Evolutionary conservation across 2,888 invertebrate species (phyloP), one percentile per base, ranked within the genome.

Genomic region (Lasioglossum malachurum): DNA sequence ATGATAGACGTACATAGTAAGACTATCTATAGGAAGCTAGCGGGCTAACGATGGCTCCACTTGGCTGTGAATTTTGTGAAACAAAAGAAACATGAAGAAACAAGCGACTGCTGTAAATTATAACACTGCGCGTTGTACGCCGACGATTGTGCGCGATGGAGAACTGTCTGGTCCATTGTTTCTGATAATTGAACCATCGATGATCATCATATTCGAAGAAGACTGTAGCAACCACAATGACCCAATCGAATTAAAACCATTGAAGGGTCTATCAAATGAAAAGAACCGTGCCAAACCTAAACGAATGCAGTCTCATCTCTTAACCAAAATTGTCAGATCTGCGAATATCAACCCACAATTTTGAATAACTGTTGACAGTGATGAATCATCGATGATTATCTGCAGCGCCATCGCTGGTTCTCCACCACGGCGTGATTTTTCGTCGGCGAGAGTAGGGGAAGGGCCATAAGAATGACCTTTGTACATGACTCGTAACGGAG

Each of bases 21-120:
- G 90, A 91, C 91, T 92, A 89, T 90, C 81, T 91, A 38, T 75
- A 92, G 89, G 88, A 93, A 94, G 93, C 92, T 94, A 92, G 94
- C 90, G 93, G 89, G 92, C 93, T 92, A 87, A 79, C 84, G 46
- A 88, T 87, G 92, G 93, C 94, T 93, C 94, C 93, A 94, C 93
- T 94, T 94, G 95, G 95, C 95, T 95, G 95, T 95, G 95, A 95
- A 94, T 94, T 94, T 94, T 94, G 90, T 91, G 92, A 92, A 91
- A 82, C 89, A 93, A 79, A 73, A 74, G 85, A 88, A 41, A 75
- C 38, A 19, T 69, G 38, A 38, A 38, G 41, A 57, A 71, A 71
- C 71, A 93, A 92, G 90, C 84, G 89, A 92, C 91, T 92, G 93
- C 87, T 94, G 93, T 94, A 94, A 93, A 94, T 93, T 94, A 93